Evolutionary conservation across 2,113 vertebrate species (phyloP).

Genomic region (Anguilla japonica): DNA sequence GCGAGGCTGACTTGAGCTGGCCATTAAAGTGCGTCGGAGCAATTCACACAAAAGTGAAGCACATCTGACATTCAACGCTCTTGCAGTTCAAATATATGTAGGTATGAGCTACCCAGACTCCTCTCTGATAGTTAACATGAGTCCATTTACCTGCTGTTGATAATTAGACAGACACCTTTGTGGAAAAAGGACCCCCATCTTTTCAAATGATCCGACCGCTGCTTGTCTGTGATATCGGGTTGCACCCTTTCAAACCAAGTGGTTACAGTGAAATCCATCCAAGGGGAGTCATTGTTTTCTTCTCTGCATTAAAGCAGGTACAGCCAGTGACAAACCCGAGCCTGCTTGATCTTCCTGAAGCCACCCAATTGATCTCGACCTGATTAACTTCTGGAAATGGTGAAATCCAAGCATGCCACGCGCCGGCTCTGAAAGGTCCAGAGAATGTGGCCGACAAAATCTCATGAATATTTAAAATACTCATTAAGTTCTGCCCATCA

Average conservation of each 20-base stretch:
- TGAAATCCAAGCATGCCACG: slow-evolving; percentile 67
- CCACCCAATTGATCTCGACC: slow-evolving; percentile 60
- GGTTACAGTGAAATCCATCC: slow-evolving; percentile 66
- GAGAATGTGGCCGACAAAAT: slow-evolving; percentile 52
- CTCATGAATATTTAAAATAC: slow-evolving; percentile 82
- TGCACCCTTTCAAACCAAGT: slow-evolving; percentile 62
- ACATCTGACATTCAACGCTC: neutral
- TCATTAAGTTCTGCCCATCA: slow-evolving; percentile 56
- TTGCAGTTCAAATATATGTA: slow-evolving; percentile 59
- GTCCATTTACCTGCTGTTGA: slow-evolving; percentile 85
- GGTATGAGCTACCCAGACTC: slow-evolving; percentile 52
- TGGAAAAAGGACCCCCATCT: slow-evolving; percentile 64
- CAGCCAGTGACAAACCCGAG: slow-evolving; percentile 43
- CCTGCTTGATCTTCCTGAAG: slow-evolving; percentile 31
- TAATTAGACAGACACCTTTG: slow-evolving; percentile 74
- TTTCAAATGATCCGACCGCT: slow-evolving; percentile 57
- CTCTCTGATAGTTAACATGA: slow-evolving; percentile 54
- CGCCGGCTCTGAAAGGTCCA: slow-evolving; percentile 54
- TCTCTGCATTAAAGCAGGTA: slow-evolving; percentile 37
- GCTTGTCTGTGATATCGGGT: slow-evolving; percentile 57
- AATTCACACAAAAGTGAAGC: neutral
- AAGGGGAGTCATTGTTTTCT: slow-evolving; percentile 48
- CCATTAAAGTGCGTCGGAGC: slow-evolving; percentile 4
- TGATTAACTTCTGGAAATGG: slow-evolving; percentile 62
- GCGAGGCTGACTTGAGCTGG: neutral